Conservation (phyloP, 2,797 vertebrate species). For the Neoniphon sammara region DNA sequence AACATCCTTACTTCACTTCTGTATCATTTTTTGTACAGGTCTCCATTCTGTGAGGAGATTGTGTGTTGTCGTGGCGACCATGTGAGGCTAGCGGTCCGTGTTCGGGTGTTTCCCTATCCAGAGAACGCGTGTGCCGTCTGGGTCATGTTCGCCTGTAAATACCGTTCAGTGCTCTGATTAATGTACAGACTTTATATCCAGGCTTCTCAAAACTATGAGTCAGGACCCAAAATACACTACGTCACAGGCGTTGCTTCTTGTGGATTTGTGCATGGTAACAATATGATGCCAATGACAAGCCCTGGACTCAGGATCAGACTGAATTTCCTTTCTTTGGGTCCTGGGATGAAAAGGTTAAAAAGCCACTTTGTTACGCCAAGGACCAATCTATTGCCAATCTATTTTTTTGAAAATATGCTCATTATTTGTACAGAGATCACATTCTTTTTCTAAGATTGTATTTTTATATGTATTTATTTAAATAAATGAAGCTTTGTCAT, state of each 20-base stretch:
- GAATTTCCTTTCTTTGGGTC: not conserved
- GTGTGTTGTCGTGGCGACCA: slow-evolving; percentile 95
- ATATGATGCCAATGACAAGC: too few species aligned
- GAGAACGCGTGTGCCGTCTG: slow-evolving; percentile 95
- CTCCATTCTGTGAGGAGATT: slow-evolving; percentile 95
- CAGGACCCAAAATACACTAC: not conserved
- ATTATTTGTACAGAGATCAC: slow-evolving; percentile 38
- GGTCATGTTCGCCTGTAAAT: slow-evolving; percentile 99
- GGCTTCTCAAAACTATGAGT: not conserved
- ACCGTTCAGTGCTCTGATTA: slow-evolving; percentile 91
- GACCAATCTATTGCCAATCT: not conserved
- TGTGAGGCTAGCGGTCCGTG: slow-evolving; percentile 92
- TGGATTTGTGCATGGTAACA: not conserved
- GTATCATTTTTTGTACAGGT: slow-evolving; percentile 80
- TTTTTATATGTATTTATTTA: slow-evolving; percentile 68
- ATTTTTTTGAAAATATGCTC: slow-evolving; percentile 18
- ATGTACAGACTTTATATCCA: not conserved
- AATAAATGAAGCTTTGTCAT: slow-evolving; percentile 63
- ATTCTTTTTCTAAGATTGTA: slow-evolving; percentile 38
- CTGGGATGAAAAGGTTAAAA: not conserved
- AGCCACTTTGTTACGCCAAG: too few species aligned
- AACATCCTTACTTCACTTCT: not conserved
- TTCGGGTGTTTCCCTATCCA: slow-evolving; percentile 91
- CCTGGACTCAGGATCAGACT: not conserved
- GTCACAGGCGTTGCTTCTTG: not conserved